A percentile compares a stretch with the other conserved stretches of the same genome.
These are phyloP conservation scores for Ormyrus thymus DNA, from an alignment of 2,888 invertebrate species.

Conservation along the genomic window DNA sequence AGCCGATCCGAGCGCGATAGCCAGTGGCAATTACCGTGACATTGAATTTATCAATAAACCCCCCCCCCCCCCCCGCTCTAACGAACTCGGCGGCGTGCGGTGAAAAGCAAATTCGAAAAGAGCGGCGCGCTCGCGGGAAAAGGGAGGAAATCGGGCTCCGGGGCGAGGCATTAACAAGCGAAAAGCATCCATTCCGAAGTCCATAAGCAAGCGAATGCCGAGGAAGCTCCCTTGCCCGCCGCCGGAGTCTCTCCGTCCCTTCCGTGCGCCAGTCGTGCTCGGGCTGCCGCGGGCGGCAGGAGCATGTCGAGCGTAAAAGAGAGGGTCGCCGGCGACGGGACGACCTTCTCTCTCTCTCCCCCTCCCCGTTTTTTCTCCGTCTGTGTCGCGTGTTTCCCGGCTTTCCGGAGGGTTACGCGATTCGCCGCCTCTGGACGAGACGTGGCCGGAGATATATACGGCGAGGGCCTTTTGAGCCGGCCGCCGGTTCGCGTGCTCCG, in stretches of 20 bases:
- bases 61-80: too few relatives aligned
- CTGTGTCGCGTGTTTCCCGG: slow-evolving; percentile 34
- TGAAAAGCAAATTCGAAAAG: too few relatives aligned
- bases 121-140: neutral
- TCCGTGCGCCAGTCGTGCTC: neutral
- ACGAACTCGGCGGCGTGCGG: too few relatives aligned
- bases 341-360: neutral
- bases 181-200: slow-evolving; percentile 48
- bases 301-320: slow-evolving; percentile 50
- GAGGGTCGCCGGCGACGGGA: slow-evolving; percentile 22
- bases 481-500: neutral
- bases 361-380: neutral
- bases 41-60: too few relatives aligned
- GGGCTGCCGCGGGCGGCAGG: slow-evolving; percentile 29
- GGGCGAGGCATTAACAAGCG: slow-evolving; percentile 38
- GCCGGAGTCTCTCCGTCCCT: slow-evolving; percentile 2
- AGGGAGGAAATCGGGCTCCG: too few relatives aligned
- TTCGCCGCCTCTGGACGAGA: slow-evolving; percentile 18
- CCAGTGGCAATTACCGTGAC: too few relatives aligned
- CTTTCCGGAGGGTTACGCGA: slow-evolving; percentile 37
- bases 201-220: slow-evolving; percentile 29
- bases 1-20: too few relatives aligned
- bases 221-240: neutral
- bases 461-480: slow-evolving; percentile 21
- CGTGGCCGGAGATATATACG: slow-evolving; percentile 9